phyloP scores from a whole-genome alignment of 2,888 invertebrate genomes.

The Perizoma flavofasciatum region DNA sequence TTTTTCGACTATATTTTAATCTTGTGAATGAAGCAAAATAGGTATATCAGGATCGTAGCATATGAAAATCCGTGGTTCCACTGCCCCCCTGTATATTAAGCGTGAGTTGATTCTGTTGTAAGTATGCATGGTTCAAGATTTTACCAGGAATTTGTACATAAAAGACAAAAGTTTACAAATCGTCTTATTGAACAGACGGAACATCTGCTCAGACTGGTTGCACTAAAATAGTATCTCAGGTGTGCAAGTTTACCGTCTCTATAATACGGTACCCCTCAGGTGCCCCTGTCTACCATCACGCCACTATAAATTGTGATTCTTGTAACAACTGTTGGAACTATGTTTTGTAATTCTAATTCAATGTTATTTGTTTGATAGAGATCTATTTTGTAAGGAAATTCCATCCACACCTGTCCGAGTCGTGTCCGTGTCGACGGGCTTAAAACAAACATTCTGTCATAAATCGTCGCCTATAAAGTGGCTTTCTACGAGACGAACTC shows the following conservation, averaged over 20 bases:
- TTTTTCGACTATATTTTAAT: too few species aligned
- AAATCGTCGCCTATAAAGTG: too few species aligned
- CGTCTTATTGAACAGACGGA: conserved; percentile 5
- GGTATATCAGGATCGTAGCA: too few species aligned
- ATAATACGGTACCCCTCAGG: conserved; percentile 42
- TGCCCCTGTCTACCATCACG: conserved; percentile 39
- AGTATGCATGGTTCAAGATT: too few species aligned
- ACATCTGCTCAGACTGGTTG: conserved; percentile 31
- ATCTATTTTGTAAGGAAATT: conserved; percentile 23
- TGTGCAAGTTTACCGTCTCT: conserved; percentile 30
- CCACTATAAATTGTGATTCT: conserved; percentile 51
- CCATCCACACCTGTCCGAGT: not conserved
- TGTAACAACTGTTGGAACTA: conserved; percentile 31
- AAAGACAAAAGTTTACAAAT: not conserved
- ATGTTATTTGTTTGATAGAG: conserved; percentile 30
- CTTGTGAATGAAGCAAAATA: too few species aligned
- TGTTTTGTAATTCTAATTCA: conserved; percentile 32
- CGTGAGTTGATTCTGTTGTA: too few species aligned
- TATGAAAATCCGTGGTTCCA: too few species aligned
- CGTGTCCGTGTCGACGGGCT: too few species aligned
- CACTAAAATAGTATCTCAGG: conserved; percentile 47
- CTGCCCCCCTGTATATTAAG: too few species aligned
- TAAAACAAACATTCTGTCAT: too few species aligned
- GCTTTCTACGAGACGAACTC: too few species aligned
- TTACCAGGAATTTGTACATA: too few species aligned